These are phyloP conservation scores for Cyrtonyx montezumae DNA, from an alignment of 2,113 vertebrate genomes.

Conservation along the genomic window DNA sequence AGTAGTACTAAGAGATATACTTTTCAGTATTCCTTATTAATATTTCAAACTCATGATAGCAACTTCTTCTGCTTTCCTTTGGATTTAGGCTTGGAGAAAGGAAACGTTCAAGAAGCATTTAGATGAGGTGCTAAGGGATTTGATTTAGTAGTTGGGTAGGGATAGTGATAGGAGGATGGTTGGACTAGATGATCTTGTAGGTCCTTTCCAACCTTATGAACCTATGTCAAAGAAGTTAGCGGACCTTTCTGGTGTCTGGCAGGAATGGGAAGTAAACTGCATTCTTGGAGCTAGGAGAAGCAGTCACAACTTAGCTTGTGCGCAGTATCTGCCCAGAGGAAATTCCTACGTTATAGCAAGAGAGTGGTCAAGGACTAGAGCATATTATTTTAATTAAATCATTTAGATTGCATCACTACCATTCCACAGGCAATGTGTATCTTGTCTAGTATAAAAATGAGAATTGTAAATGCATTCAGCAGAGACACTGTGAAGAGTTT, in stretches of 20 bases:
- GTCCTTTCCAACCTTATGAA: too few relatives aligned
- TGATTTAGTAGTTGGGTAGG: too few relatives aligned
- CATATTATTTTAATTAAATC: conserved; percentile 59
- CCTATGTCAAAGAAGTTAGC: conserved; percentile 37
- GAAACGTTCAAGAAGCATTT: too few relatives aligned
- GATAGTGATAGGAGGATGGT: too few relatives aligned
- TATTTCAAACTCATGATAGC: not conserved
- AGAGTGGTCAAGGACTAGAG: conserved; percentile 1
- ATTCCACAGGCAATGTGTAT: not conserved
- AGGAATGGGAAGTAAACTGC: conserved; percentile 30
- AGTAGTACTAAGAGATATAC: not conserved
- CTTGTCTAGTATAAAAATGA: not conserved
- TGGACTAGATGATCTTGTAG: too few relatives aligned
- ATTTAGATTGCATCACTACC: not conserved
- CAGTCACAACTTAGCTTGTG: not conserved
- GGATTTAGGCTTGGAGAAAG: not conserved
- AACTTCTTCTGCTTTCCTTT: conserved; percentile 40
- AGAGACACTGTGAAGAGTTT: not conserved
- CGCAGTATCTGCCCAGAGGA: conserved; percentile 34
- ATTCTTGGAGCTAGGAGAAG: conserved; percentile 16
- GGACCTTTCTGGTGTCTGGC: not conserved
- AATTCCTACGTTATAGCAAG: conserved; percentile 51
- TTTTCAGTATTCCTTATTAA: not conserved
- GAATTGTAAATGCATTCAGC: not conserved
- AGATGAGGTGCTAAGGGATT: too few relatives aligned